Evolutionary conservation across 2,888 invertebrate genomes (phyloP), one percentile per base, ranked within the genome.

Genomic region (Xestia xanthographa): DNA sequence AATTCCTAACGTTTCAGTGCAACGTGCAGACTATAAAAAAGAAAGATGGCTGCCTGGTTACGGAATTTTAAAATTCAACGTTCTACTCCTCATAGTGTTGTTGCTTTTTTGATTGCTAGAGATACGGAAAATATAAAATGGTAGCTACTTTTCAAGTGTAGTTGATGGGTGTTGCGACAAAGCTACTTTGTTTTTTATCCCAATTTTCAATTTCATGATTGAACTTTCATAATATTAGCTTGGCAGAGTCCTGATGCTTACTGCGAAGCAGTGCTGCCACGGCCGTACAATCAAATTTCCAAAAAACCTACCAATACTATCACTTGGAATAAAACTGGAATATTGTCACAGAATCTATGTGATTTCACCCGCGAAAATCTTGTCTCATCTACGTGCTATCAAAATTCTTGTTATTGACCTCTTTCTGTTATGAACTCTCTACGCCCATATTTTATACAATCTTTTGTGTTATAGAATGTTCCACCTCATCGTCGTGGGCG

Each of bases 21-120:
- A 14, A 78, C 69, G 79, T 78, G 66, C 69, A 66, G 66, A 72
- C 71, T 45, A 82, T 82, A 82, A 82, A 82, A 82, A 82, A 82
- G 69, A 70, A 79, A 70, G 50, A 72, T 82, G 79, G 83, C 66
- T 4, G 63, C 43, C 48, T 63, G 34, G 68, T 68, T 77, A 68
- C 63, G 48, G 53, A 70, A 80, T 60, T 77, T 77, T 69, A 74
- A 78, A 82, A 74, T 69, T 73, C 74, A 66, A 72, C 65, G 48
- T 48, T 45, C 45, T 65, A 26, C 26, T 71, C n/a, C 65, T 74
- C 53, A 63, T 67, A 53, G 34, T 60, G 50, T 12, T 80, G 60
- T 68, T 73, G 38, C 43, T 14, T 73, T 82, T 81, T 77, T 80
- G 3, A 68, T 73, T 77, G 63, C 53, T 65, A 67, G 50, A 48